phyloP scores from a whole-genome alignment of 2,888 invertebrate genomes.

The Tetanocera ferruginea region DNA sequence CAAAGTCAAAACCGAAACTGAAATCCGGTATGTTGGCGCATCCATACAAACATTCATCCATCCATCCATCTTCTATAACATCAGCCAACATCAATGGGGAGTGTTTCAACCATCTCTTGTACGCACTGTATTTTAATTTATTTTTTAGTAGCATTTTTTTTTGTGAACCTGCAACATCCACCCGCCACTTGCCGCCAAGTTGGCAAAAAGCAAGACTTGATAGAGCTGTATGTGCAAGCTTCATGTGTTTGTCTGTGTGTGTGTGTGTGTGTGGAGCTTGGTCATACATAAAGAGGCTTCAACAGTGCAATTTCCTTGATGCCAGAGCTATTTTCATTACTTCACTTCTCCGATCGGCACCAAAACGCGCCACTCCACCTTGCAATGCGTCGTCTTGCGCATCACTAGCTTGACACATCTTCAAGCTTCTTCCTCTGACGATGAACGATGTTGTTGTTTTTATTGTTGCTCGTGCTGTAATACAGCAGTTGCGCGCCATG shows the following conservation, averaged over 20 bases:
- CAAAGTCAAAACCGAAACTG: slow-evolving; percentile 20
- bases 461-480: slow-evolving; percentile 43
- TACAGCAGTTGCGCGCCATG: slow-evolving; percentile 39
- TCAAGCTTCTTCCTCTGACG: slow-evolving; percentile 8
- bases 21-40: slow-evolving; percentile 38
- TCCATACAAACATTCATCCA: neutral
- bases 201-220: no score
- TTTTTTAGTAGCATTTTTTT: neutral
- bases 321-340: neutral
- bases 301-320: slow-evolving; percentile 46
- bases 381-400: neutral
- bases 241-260: neutral
- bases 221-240: neutral
- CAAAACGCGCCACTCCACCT: neutral
- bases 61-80: neutral
- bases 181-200: neutral
- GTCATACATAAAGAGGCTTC: slow-evolving; percentile 9
- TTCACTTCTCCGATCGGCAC: neutral
- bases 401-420: slow-evolving; percentile 5
- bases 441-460: slow-evolving; percentile 41
- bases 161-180: neutral
- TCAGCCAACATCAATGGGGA: neutral
- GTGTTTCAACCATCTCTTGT: neutral
- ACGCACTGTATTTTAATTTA: slow-evolving; percentile 8
- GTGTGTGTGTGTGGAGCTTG: neutral